Evolutionary conservation across 2,888 invertebrate genomes (phyloP).

Genomic region (Malacosoma neustria): DNA sequence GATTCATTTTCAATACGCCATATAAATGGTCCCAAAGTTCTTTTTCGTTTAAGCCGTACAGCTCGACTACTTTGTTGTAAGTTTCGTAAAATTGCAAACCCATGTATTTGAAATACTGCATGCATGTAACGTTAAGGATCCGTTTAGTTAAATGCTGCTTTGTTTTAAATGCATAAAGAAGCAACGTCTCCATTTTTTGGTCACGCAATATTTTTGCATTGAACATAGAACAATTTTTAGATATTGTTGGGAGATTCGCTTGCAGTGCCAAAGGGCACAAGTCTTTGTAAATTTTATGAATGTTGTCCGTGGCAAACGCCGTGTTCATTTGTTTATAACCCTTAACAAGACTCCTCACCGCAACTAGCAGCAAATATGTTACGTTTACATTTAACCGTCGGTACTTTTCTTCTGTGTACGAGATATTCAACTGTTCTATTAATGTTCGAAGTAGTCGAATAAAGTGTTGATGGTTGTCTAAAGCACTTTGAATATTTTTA

Average conservation of each 20-base stretch:
- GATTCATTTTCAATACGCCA: neutral
- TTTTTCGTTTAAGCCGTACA: neutral
- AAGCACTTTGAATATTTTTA: neutral
- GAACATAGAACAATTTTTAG: neutral
- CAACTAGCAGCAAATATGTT: neutral
- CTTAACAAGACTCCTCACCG: neutral
- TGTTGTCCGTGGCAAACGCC: neutral
- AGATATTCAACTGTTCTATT: neutral
- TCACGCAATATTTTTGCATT: neutral
- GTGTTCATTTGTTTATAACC: neutral
- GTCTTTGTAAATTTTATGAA: neutral
- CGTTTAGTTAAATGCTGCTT: neutral
- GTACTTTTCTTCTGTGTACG: neutral
- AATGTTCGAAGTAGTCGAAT: neutral
- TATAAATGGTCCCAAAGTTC: neutral
- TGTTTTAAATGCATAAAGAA: neutral
- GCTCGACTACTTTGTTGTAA: neutral
- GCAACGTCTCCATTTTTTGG: neutral
- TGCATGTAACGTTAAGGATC: neutral
- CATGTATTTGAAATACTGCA: neutral
- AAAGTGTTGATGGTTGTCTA: neutral
- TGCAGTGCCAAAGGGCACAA: neutral
- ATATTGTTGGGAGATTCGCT: neutral
- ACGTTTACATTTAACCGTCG: neutral
- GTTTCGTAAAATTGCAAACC: neutral